Percentiles rank a stretch among this genome's conserved stretches.
Evolutionary conservation across 2,113 vertebrate genomes (phyloP).

Genomic region (Sialia sialis): DNA sequence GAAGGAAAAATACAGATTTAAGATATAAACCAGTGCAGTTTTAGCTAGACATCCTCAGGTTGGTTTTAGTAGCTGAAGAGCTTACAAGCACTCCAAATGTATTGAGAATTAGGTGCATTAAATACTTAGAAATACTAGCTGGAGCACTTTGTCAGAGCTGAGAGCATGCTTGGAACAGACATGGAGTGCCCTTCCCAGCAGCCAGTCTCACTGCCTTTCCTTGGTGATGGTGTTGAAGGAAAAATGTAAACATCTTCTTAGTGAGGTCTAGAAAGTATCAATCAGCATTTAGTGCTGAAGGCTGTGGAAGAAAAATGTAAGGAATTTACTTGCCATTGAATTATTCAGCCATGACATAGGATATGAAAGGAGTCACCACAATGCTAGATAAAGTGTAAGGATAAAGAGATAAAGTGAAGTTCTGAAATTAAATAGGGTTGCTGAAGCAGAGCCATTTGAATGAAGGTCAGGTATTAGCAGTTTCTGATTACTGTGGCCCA

Average conservation of each 20-base stretch:
- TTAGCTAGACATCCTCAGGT: not conserved
- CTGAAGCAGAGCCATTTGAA: not conserved
- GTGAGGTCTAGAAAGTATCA: not conserved
- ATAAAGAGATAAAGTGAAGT: not conserved
- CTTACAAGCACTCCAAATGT: not conserved
- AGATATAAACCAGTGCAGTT: not conserved
- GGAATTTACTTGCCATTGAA: not conserved
- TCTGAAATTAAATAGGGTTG: not conserved
- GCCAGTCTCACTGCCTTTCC: not conserved
- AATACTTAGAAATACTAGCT: not conserved
- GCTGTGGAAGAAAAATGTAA: not conserved
- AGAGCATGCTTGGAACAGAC: not conserved
- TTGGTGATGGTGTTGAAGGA: not conserved
- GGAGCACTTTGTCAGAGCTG: not conserved
- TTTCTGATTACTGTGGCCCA: not conserved
- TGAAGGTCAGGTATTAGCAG: not conserved
- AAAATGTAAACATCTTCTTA: not conserved
- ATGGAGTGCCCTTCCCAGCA: not conserved
- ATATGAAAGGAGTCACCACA: not conserved
- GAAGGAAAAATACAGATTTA: not conserved
- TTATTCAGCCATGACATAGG: not conserved
- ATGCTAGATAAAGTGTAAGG: not conserved
- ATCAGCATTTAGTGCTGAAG: not conserved
- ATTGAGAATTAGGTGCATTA: not conserved
- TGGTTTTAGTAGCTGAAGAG: not conserved